A percentile compares a stretch with the other conserved stretches of the same genome.
Evolutionary conservation across 2,888 invertebrate genomes (phyloP).

Genomic region (Petrophora chlorosata): DNA sequence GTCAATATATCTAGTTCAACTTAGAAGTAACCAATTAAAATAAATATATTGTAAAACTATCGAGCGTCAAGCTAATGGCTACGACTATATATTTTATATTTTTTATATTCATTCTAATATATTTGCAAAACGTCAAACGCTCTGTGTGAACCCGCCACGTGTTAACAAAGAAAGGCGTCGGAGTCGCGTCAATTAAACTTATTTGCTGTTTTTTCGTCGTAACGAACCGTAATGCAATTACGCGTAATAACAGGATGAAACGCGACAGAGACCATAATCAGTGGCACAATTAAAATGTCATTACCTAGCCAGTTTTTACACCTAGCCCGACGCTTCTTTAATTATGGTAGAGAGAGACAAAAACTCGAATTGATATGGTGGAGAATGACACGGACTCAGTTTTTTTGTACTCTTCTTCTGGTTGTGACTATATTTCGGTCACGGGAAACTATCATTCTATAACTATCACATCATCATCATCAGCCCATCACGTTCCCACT

Average conservation of each 20-base stretch:
- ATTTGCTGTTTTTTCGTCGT: conserved; percentile 74
- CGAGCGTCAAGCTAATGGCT: no score
- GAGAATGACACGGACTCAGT: conserved; percentile 5
- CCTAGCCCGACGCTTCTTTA: conserved; percentile 57
- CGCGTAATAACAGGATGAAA: conserved; percentile 81
- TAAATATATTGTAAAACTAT: no score
- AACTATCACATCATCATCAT: no score
- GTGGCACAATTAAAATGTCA: conserved; percentile 81
- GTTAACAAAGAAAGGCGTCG: conserved; percentile 74
- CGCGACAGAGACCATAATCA: conserved; percentile 75
- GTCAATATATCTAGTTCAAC: no score
- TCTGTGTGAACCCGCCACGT: conserved; percentile 71
- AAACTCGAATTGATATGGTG: conserved; percentile 24
- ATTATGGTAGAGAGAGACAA: conserved; percentile 54
- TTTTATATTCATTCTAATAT: conserved; percentile 15
- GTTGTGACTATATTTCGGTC: not conserved
- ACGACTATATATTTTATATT: no score
- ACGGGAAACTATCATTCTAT: no score
- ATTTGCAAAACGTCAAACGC: conserved; percentile 24
- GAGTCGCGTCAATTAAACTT: conserved; percentile 78
- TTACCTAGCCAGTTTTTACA: conserved; percentile 78
- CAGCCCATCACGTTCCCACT: no score
- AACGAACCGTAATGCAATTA: conserved; percentile 84
- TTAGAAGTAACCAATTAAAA: no score
- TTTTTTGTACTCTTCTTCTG: not conserved